Percentiles rank a stretch among this genome's conserved stretches.
Conservation (phyloP, 2,797 vertebrate species). For the Rousettus madagascariensis region DNA sequence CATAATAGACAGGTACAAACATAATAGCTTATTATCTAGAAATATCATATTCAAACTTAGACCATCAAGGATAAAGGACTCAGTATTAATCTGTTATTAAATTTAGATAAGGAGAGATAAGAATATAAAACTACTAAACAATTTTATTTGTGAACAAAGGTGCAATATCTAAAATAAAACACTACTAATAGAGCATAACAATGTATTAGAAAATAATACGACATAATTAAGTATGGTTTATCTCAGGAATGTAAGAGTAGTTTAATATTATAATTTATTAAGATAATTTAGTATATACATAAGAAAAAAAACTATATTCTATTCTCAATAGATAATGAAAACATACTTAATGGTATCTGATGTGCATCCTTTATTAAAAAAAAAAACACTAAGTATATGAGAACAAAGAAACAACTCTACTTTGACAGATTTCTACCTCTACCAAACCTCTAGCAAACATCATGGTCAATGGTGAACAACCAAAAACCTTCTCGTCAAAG, state of each 20-base stretch:
- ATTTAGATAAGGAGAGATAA: not conserved
- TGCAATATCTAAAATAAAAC: not conserved
- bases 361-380: not conserved
- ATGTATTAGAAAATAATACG: not conserved
- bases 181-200: not conserved
- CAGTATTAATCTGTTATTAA: not conserved
- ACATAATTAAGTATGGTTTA: not conserved
- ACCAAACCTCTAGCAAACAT: not conserved
- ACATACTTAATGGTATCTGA: not conserved
- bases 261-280: constrained; percentile 6
- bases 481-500: not conserved
- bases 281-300: not conserved
- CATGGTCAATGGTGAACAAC: not conserved
- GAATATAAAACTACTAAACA: not conserved
- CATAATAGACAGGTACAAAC: not conserved
- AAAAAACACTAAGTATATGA: not conserved
- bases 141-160: not conserved
- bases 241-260: not conserved
- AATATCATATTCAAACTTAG: not conserved
- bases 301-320: not conserved
- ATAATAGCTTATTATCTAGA: not conserved
- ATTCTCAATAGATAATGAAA: not conserved
- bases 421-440: not conserved
- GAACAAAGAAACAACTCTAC: not conserved
- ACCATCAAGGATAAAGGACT: not conserved